Conservation (phyloP, 2,888 invertebrate species). For the Hecatera dysodea region DNA sequence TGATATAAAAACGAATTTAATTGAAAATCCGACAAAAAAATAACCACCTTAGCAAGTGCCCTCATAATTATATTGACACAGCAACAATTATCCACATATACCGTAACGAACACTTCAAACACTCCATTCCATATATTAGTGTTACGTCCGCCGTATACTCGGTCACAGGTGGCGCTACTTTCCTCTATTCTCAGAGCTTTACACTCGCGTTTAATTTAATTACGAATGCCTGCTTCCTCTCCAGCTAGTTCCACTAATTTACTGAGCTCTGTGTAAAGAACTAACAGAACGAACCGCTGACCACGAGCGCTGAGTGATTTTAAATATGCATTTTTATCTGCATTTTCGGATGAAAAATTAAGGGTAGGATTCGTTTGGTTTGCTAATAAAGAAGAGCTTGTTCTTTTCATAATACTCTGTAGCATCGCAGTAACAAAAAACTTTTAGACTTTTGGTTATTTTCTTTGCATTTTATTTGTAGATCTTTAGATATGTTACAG, state of each 20-base stretch:
- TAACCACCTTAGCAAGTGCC: neutral
- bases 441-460: neutral
- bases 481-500: neutral
- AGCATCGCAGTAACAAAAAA: neutral
- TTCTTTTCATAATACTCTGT: neutral
- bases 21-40: neutral
- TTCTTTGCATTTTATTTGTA: neutral
- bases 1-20: neutral
- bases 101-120: slow-evolving; percentile 36
- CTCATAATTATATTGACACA: neutral
- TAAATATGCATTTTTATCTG: slow-evolving; percentile 51
- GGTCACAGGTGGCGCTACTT: slow-evolving; percentile 57
- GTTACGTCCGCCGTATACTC: slow-evolving; percentile 24
- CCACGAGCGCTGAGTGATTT: slow-evolving; percentile 48
- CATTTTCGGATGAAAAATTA: slow-evolving; percentile 23
- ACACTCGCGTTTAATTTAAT: slow-evolving; percentile 54
- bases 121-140: slow-evolving; percentile 16
- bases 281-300: slow-evolving; percentile 24
- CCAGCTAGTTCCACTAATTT: slow-evolving; percentile 52
- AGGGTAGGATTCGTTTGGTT: slow-evolving; percentile 11
- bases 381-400: neutral
- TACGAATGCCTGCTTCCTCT: slow-evolving; percentile 59
- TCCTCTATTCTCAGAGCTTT: slow-evolving; percentile 48
- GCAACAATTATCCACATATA: slow-evolving; percentile 5
- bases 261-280: slow-evolving; percentile 44